Evolutionary conservation across 2,797 vertebrate species (phyloP).

Genomic region (Falco concolor): DNA sequence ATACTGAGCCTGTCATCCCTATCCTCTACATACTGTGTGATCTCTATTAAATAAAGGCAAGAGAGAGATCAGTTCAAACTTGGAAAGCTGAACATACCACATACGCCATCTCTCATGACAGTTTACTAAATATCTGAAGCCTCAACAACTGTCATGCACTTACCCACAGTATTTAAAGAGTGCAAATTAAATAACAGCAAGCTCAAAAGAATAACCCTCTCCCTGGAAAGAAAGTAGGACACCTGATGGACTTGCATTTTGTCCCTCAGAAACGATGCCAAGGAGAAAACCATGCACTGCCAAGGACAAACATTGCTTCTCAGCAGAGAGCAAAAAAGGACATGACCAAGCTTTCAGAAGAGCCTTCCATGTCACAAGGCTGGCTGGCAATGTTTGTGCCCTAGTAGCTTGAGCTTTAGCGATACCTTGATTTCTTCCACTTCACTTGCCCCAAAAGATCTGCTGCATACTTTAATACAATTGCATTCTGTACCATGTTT

Average conservation of each 20-base stretch:
- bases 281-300: not conserved
- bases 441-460: not conserved
- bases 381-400: not conserved
- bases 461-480: not conserved
- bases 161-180: not conserved
- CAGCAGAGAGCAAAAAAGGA: not conserved
- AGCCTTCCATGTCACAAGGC: not conserved
- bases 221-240: not conserved
- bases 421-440: not conserved
- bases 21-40: accelerated
- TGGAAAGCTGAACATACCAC: not conserved
- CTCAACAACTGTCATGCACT: not conserved
- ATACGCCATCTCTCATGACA: not conserved
- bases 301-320: not conserved
- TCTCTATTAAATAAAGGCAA: not conserved
- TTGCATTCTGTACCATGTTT: not conserved
- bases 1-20: not conserved
- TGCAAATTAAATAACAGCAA: not conserved
- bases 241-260: not conserved
- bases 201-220: not conserved
- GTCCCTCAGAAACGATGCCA: not conserved
- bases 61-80: not conserved
- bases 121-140: not conserved
- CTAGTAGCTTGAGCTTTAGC: not conserved
- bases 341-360: not conserved